A percentile compares a stretch with the other conserved stretches of the same genome.
Conservation (phyloP, 2,888 invertebrate genomes). For the Cosmopolites sordidus region DNA sequence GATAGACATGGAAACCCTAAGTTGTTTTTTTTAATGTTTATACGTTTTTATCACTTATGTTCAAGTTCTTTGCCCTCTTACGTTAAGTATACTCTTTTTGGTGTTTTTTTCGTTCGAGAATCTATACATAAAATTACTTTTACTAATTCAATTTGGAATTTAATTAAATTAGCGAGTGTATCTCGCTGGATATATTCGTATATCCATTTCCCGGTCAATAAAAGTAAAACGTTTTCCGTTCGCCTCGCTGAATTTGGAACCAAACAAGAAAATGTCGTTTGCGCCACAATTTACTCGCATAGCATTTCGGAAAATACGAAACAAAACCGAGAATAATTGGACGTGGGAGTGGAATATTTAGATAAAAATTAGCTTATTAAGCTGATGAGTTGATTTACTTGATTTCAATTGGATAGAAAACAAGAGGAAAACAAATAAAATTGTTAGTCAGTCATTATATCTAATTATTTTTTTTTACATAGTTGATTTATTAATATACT, state of each 20-base stretch:
- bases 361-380: background rate
- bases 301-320: background rate
- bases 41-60: too few species aligned
- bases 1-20: too few species aligned
- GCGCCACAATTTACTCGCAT: background rate
- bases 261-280: constrained; percentile 2
- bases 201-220: background rate
- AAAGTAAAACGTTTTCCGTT: background rate
- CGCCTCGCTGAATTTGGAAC: constrained; percentile 1
- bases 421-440: too few species aligned
- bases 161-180: background rate
- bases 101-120: background rate
- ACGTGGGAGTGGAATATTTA: background rate
- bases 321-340: constrained; percentile 1
- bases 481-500: too few species aligned
- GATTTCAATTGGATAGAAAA: too few species aligned
- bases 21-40: too few species aligned
- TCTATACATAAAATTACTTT: background rate
- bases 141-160: constrained; percentile 1
- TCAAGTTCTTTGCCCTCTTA: too few species aligned
- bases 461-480: too few species aligned
- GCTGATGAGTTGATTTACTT: background rate
- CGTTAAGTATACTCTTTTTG: too few species aligned
- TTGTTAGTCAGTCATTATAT: too few species aligned
- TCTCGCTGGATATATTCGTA: background rate